These are phyloP conservation scores for Naso thynnoides DNA, from an alignment of 2,797 vertebrate genomes.

Conservation along the genomic window DNA sequence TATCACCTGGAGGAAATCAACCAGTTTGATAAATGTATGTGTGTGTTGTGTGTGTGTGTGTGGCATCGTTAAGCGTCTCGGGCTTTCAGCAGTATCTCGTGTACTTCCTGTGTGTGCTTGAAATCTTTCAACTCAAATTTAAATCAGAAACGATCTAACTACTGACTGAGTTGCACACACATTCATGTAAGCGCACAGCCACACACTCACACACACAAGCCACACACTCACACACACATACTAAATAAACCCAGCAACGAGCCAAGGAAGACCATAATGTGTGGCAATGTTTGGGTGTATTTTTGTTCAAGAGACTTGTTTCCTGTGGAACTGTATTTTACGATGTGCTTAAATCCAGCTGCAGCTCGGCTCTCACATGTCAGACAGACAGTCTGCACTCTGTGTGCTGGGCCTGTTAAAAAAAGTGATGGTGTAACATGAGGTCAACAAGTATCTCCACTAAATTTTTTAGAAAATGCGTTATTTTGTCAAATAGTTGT, in stretches of 20 bases:
- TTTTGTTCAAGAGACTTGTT: slow-evolving; percentile 64
- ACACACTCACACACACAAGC: slow-evolving; percentile 13
- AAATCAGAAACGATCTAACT: slow-evolving; percentile 46
- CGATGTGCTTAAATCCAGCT: slow-evolving; percentile 68
- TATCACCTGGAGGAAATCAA: slow-evolving; percentile 11
- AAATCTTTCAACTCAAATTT: slow-evolving; percentile 26
- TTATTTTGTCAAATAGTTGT: neutral
- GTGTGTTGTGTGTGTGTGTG: neutral
- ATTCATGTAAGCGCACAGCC: slow-evolving; percentile 16
- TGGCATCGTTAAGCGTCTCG: slow-evolving; percentile 8
- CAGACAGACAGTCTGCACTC: slow-evolving; percentile 42
- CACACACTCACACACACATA: slow-evolving; percentile 12
- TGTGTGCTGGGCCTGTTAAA: slow-evolving; percentile 25
- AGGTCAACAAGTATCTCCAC: slow-evolving; percentile 9
- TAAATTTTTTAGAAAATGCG: slow-evolving; percentile 11
- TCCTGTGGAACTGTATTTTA: slow-evolving; percentile 74
- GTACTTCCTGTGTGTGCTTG: slow-evolving; percentile 5
- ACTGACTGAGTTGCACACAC: slow-evolving; percentile 12
- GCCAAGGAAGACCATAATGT: slow-evolving; percentile 49
- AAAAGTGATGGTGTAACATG: slow-evolving; percentile 39
- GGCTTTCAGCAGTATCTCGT: slow-evolving; percentile 14
- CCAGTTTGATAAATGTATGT: neutral
- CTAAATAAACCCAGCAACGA: slow-evolving; percentile 35
- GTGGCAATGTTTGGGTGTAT: slow-evolving; percentile 70
- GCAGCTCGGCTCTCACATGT: slow-evolving; percentile 55